Evolutionary conservation across 2,797 vertebrate genomes (phyloP), one percentile per base, ranked within the genome.

Genomic region (Anas capensis): DNA sequence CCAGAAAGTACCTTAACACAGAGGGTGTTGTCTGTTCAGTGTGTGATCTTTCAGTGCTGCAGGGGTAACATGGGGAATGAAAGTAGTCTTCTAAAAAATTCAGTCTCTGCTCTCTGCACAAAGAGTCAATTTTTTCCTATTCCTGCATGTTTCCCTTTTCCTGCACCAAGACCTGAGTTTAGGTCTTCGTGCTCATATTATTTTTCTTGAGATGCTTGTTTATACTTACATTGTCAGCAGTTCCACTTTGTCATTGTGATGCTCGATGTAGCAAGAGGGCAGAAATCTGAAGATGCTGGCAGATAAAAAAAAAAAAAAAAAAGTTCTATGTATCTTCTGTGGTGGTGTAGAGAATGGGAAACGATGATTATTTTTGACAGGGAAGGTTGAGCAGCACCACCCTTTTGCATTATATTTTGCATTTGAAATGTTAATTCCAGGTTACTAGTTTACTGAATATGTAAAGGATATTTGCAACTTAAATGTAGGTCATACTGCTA

Each of bases 351-450:
- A 44, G 40, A 31, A 19, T 68, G 68, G 71, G 68, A 86, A 86
- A 84, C 15, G 34, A 31, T 91, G 68, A 95, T 94, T 84, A 14
- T 49, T 90, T 92, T 84, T 95, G 95, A 93, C 94, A 95, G 84
- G 51, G 58, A 51, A 33, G 69, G 82, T 54, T 72, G 94, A 93
- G 48, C 57, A 86, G 90, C 86, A 86, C 77, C 16, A 0, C 73
- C 73, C 31, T 82, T 73, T 71, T 83, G 85, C 79, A 61, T 90
- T 90, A 18, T 48, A 31, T 29, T 90, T 95, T 86, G 64, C 82
- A 81, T 93, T 92, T 94, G 76, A 90, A 91, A 94, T 90, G 65
- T 92, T 90, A 89, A 93, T 93, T 93, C 73, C 34, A 70, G 57
- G 85, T 94, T 96, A 76, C 49, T 70, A 14, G 49, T 86, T 88